Evolutionary conservation across 1,140 invertebrate genomes (phyloP), one percentile per base, ranked within the genome.

Genomic region (Sarcophaga peregrina): DNA sequence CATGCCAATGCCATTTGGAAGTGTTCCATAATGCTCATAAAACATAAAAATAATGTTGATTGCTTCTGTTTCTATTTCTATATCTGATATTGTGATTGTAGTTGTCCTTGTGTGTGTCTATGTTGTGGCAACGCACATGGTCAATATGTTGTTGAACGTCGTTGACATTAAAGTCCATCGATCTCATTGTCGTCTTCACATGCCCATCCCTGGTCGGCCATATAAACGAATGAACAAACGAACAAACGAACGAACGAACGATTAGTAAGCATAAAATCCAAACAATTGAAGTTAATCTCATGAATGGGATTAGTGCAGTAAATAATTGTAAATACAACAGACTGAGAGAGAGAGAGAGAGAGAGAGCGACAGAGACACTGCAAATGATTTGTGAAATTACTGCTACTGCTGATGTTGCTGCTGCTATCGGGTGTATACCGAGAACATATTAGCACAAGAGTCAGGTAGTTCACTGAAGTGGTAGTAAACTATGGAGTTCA

Each of bases 261-360:
- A 76, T 76, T 76, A 76, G 62, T 20, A 5, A 68, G 17, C 4
- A 68, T n/a, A 58, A 58, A 58, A 58, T 13, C 54, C 5, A 58
- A 58, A 68, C 15, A 17, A 62, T n/a, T 76, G 45, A 76, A 76
- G 74, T 76, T 76, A 76, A 76, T 76, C 74, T 48, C 47, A 76
- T 48, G 74, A 76, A 48, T 4, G 25, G 74, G 74, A 76, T 76
- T 76, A 76, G 4, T 37, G 25, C 25, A 37, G 74, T 48, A 17
- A 47, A 13, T 74, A 47, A 75, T 20, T 11, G 54, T 58, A 58
- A 58, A 6, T 15, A 58, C 25, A 37, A 1, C 1, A 4, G 25
- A 37, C 1, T 2, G 25, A 37, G 25, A 37, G 25, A 37, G 25
- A 37, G 25, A 37, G 25, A 37, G 25, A 1, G 4, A 37, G 25